Base-by-base conservation (phyloP, 2,797 vertebrate genomes). In the Melanotaenia nigrans region DNA sequence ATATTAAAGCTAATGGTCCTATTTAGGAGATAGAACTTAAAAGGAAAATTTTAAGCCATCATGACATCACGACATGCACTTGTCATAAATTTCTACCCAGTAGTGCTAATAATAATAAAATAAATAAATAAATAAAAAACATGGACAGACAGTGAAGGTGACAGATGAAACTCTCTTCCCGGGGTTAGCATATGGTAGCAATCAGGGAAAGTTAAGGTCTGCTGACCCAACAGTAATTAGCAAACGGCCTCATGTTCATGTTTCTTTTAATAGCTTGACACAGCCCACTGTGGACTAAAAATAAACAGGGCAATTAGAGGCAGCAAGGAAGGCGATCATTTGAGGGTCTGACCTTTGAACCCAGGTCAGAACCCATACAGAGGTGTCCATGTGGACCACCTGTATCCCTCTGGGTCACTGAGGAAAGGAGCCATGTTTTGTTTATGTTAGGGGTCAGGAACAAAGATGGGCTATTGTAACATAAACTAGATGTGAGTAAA, bases 251-350 rank as follows among this genome's bases (percentile, higher is more conserved):
- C 93, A 88, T 91, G 92, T 91, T 94, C 93, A 87, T 85, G 90
- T 95, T 96, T 95, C 95, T 95, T 95, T 95, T 96, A 97, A 97
- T 94, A 96, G 95, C 93, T 85, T 89, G 87, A 89, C 95, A 94
- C 93, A 87, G 94, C 89, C 78, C 85, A 86, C 91, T 90, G 92
- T 93, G 92, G 94, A 96, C 95, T 95, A 95, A 95, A 96, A 95
- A 95, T 95, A 96, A 96, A 95, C 90, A 94, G 73, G 84, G 84
- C 91, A 95, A 94, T 95, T 94, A 92, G 89, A 88, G 90, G 87
- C 78, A 63, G 91, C 81, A 75, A 92, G 90, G 91, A 92, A 91
- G 91, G 85, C 86, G 87, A 73, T 93, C 92, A 94, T 95, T 95
- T 93, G 75, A 90, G 85, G 91, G 72, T 85, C 79, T 83, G 87